A percentile compares a stretch with the other conserved stretches of the same genome.
Evolutionary conservation across 37 sponge, comb jelly and placozoan species (phyloP).

Genomic region (Halisarca cf. caerulea): DNA sequence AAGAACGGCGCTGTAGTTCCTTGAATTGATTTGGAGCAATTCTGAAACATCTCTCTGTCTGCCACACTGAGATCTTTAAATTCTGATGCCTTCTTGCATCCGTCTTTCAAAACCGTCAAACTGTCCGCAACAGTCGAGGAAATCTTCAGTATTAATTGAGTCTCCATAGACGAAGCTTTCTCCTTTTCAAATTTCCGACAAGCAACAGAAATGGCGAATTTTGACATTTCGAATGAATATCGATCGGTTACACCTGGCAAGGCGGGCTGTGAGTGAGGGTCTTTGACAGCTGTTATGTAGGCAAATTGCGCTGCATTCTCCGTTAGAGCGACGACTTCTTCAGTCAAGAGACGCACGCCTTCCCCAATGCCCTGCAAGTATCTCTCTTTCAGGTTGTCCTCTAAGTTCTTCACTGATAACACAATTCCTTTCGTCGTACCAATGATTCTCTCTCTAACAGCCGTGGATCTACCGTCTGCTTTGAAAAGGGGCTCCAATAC

Average conservation of each 20-base stretch:
- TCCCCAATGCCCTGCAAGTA: conserved; percentile 16
- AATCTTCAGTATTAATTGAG: conserved; percentile 47
- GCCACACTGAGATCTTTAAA: background rate
- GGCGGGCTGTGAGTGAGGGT: conserved; percentile 40
- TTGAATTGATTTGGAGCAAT: conserved; percentile 54
- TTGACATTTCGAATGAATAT: conserved; percentile 62
- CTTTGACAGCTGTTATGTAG: conserved; percentile 57
- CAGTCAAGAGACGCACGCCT: conserved; percentile 33
- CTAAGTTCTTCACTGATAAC: conserved; percentile 51
- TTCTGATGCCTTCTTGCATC: conserved; percentile 55
- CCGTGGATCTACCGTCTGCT: conserved; percentile 35
- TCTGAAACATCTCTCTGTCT: conserved; percentile 53
- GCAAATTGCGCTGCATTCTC: conserved; percentile 83
- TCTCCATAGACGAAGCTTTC: conserved; percentile 27
- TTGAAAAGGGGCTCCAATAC: conserved; percentile 56
- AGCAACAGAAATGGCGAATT: conserved; percentile 40
- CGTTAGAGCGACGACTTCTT: conserved; percentile 65
- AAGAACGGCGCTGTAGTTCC: conserved; percentile 64
- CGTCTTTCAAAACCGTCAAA: conserved; percentile 51
- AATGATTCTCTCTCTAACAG: conserved; percentile 62
- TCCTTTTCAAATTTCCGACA: conserved; percentile 61
- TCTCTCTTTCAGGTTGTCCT: conserved; percentile 28
- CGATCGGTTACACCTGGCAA: conserved; percentile 49
- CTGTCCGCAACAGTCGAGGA: conserved; percentile 69
- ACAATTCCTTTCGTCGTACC: conserved; percentile 73